phyloP scores from a whole-genome alignment of 2,797 vertebrate species.

The Myotis daubentonii region DNA sequence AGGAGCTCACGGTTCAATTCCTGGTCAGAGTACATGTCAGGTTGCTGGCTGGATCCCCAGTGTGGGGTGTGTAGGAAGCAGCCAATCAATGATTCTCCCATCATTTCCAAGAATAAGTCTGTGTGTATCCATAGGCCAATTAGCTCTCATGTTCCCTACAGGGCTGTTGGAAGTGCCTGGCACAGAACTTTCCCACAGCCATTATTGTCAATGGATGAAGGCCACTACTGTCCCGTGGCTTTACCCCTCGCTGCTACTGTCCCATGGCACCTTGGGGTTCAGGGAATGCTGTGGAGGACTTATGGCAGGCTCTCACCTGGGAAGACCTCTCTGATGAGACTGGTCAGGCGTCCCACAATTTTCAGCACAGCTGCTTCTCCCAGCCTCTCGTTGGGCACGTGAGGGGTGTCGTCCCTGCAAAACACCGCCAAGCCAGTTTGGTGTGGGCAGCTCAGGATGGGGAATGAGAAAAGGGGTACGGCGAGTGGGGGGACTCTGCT shows the following conservation, averaged over 20 bases:
- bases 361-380: slow-evolving; percentile 89
- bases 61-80: background rate
- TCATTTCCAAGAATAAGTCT: background rate
- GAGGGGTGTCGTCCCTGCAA: slow-evolving; percentile 96
- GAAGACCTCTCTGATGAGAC: slow-evolving; percentile 90
- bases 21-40: no score
- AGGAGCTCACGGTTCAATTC: no score
- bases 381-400: slow-evolving; percentile 90
- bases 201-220: fast-evolving
- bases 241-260: background rate
- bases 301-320: slow-evolving; percentile 86
- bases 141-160: background rate
- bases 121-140: background rate
- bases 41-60: no score
- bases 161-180: background rate
- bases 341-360: slow-evolving; percentile 91
- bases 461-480: background rate
- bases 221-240: background rate
- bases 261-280: fast-evolving
- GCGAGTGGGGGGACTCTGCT: no score
- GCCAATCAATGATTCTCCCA: background rate
- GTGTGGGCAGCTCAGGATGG: background rate
- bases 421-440: background rate
- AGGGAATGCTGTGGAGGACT: background rate
- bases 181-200: background rate